phyloP scores from a whole-genome alignment of 2,888 invertebrate species.

The Acleris laterana region DNA sequence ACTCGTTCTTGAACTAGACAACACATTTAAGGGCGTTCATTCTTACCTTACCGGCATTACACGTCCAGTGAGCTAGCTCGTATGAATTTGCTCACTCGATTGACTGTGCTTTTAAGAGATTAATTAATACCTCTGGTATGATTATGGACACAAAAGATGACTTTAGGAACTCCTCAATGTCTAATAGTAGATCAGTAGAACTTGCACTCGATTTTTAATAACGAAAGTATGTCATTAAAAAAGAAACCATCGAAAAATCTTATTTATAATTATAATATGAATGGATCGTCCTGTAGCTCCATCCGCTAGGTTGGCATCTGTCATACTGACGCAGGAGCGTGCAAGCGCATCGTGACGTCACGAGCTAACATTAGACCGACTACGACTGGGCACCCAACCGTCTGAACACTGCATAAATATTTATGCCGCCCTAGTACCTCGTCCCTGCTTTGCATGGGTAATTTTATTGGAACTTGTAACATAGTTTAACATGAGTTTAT shows the following conservation, averaged over 20 bases:
- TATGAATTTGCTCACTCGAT: too few species aligned
- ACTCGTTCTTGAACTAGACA: too few species aligned
- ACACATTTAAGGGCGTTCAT: too few species aligned
- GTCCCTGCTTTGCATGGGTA: background rate
- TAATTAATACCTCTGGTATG: too few species aligned
- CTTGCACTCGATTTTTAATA: background rate
- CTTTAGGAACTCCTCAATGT: too few species aligned
- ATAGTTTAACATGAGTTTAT: too few species aligned
- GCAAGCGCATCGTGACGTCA: constrained; percentile 18
- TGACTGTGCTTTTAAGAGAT: too few species aligned
- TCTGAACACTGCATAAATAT: background rate
- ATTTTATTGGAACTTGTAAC: background rate
- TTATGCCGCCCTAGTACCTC: background rate
- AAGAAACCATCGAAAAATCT: too few species aligned
- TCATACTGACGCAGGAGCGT: constrained; percentile 26
- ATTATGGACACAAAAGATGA: too few species aligned
- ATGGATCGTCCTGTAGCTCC: constrained; percentile 10
- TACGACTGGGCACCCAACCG: background rate
- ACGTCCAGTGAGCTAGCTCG: too few species aligned
- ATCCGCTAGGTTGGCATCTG: constrained; percentile 20
- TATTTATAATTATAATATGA: background rate
- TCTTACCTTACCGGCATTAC: too few species aligned
- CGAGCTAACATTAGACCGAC: constrained; percentile 23
- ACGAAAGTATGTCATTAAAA: background rate
- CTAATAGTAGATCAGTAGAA: too few species aligned